A percentile compares a stretch with the other conserved stretches of the same genome.
Evolutionary conservation across 2,888 invertebrate species (phyloP).

Genomic region (Nemoura dubitans): DNA sequence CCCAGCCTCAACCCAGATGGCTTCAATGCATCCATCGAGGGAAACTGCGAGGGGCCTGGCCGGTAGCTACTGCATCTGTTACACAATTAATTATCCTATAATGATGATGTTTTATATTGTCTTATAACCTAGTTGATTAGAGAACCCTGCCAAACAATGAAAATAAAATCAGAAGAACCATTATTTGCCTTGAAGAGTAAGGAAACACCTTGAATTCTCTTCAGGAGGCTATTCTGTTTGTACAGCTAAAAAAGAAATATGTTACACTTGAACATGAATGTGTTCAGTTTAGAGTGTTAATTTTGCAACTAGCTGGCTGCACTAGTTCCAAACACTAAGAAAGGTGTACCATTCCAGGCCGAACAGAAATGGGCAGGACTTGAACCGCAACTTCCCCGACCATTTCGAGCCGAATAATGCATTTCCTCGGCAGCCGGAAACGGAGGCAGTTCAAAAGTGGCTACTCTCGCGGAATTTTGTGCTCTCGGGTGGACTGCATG

Average conservation of each 20-base stretch:
- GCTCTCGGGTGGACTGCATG: constrained; percentile 71
- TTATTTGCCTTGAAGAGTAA: too few species aligned
- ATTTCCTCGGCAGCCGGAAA: constrained; percentile 64
- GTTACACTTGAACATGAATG: too few species aligned
- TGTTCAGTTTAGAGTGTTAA: too few species aligned
- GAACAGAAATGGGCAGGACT: constrained; percentile 56
- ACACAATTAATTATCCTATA: background rate
- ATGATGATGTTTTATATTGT: too few species aligned
- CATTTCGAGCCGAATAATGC: constrained; percentile 44
- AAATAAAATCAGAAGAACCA: too few species aligned
- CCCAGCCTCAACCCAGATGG: constrained; percentile 75
- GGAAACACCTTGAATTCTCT: too few species aligned
- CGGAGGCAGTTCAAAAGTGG: constrained; percentile 69
- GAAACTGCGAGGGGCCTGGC: constrained; percentile 56
- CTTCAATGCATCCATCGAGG: constrained; percentile 59
- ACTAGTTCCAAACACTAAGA: too few species aligned
- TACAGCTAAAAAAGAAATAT: too few species aligned
- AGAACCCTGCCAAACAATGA: too few species aligned
- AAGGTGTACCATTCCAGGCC: constrained; percentile 54
- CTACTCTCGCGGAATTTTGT: constrained; percentile 66
- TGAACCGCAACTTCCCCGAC: constrained; percentile 74
- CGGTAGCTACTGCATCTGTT: constrained; percentile 50
- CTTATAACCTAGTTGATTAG: background rate
- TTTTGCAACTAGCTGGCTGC: too few species aligned
- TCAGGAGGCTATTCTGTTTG: too few species aligned